phyloP scores from a whole-genome alignment of 2,113 vertebrate genomes.

The Cardinalis cardinalis region DNA sequence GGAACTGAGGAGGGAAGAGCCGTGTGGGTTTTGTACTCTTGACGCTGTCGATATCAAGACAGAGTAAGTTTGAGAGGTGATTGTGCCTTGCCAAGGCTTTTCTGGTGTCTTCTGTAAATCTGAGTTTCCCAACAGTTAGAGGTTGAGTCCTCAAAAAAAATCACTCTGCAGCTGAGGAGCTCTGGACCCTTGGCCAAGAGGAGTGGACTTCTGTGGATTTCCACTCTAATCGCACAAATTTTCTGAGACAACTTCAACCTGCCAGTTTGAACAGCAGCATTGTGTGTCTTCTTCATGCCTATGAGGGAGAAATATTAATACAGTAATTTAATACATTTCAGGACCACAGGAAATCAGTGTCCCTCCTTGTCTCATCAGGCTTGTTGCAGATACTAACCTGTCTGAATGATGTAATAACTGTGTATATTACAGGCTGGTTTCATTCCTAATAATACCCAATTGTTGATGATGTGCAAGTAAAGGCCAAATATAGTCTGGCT shows the following conservation, averaged over 20 bases:
- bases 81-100: background rate
- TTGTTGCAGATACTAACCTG: background rate
- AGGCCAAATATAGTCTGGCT: background rate
- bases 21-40: background rate
- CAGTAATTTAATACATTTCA: background rate
- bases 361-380: background rate
- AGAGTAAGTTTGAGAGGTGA: background rate
- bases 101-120: background rate
- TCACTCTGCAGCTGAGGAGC: background rate
- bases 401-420: background rate
- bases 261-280: background rate
- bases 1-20: background rate
- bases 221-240: background rate
- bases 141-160: background rate
- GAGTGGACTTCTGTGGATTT: background rate
- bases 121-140: background rate
- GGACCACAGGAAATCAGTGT: background rate
- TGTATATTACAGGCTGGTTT: background rate
- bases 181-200: background rate
- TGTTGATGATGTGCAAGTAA: background rate
- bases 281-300: background rate
- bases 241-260: background rate
- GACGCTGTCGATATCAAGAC: rapidly evolving
- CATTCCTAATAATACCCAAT: background rate
- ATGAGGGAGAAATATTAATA: background rate